Percentiles rank a stretch among this genome's conserved stretches.
phyloP scores from a whole-genome alignment of 2,888 invertebrate genomes.

The Phyllotreta cruciferae region DNA sequence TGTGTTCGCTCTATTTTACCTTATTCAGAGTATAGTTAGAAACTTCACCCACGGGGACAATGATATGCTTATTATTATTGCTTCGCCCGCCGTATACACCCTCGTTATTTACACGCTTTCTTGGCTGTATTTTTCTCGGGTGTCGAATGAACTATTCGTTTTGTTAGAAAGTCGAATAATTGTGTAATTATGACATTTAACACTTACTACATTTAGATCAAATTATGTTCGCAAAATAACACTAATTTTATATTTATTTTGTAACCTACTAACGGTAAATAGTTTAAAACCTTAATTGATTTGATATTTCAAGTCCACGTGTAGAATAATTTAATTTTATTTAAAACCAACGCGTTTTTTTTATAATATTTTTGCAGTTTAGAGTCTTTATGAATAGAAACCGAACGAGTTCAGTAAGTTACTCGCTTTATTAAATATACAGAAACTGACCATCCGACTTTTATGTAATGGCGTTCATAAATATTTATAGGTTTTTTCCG shows the following conservation, averaged over 20 bases:
- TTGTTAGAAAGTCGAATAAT: too few relatives aligned
- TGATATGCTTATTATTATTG: slow-evolving; percentile 32
- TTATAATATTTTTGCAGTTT: too few relatives aligned
- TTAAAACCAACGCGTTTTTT: too few relatives aligned
- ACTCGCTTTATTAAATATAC: slow-evolving; percentile 3
- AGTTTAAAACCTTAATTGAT: too few relatives aligned
- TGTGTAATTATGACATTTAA: too few relatives aligned
- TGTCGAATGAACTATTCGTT: neutral
- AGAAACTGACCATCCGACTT: slow-evolving; percentile 13
- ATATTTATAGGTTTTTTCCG: slow-evolving; percentile 9
- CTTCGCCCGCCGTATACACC: slow-evolving; percentile 32
- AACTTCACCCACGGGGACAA: slow-evolving; percentile 38
- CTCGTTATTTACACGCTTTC: slow-evolving; percentile 29
- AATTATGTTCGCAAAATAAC: too few relatives aligned
- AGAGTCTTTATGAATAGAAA: neutral
- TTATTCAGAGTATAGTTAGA: slow-evolving; percentile 36
- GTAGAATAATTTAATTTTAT: too few relatives aligned
- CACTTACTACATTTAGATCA: too few relatives aligned
- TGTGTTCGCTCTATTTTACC: slow-evolving; percentile 40
- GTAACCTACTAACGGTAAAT: too few relatives aligned
- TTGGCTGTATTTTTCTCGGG: slow-evolving; percentile 4
- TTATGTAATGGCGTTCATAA: slow-evolving; percentile 12
- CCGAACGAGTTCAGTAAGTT: slow-evolving; percentile 2
- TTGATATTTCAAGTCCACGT: too few relatives aligned
- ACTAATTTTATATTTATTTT: too few relatives aligned